Evolutionary conservation across 1,140 invertebrate species (phyloP).

Genomic region (Delia radicum): DNA sequence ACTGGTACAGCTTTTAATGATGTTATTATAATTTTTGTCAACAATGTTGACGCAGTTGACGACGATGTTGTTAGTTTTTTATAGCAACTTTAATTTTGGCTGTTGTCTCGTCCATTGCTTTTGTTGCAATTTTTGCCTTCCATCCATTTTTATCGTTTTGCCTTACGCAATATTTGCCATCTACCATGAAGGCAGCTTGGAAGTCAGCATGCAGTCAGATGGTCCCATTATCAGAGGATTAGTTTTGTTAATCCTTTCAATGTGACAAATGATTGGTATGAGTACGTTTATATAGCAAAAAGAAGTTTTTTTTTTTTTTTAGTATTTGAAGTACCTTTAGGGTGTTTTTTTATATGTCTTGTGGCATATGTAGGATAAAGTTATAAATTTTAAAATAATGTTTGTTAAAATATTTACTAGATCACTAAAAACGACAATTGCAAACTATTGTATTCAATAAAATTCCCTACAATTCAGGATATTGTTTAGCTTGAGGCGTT

Average conservation of each 20-base stretch:
- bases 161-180: not conserved
- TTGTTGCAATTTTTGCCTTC: not conserved
- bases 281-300: too few species aligned
- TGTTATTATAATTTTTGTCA: constrained; percentile 2
- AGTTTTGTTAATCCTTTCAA: constrained; percentile 22
- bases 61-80: not conserved
- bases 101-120: not conserved
- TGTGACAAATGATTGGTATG: constrained; percentile 12
- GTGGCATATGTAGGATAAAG: too few species aligned
- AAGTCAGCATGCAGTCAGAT: constrained; percentile 21
- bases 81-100: not conserved
- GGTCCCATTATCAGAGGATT: constrained; percentile 20
- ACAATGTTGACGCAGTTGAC: not conserved
- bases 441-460: too few species aligned
- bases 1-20: not conserved
- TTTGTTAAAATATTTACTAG: too few species aligned
- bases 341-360: too few species aligned
- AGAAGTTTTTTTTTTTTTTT: too few species aligned
- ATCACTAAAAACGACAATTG: too few species aligned
- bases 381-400: too few species aligned
- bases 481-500: too few species aligned
- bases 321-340: too few species aligned
- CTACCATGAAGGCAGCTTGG: not conserved
- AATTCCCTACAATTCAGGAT: too few species aligned
- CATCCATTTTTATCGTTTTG: not conserved